Evolutionary conservation across 2,888 invertebrate genomes (phyloP).

Genomic region (Cistogaster globosa): DNA sequence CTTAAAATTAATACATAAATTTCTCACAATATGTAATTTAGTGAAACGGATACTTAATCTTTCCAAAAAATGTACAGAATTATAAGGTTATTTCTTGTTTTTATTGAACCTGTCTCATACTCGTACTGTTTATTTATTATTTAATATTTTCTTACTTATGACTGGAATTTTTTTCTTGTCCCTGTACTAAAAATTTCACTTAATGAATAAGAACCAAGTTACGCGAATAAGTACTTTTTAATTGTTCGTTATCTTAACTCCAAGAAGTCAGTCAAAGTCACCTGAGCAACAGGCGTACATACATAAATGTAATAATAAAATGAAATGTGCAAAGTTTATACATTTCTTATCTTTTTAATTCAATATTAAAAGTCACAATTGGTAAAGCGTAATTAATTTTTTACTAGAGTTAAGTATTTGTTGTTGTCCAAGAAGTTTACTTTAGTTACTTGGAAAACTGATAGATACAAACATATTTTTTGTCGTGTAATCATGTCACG

Average conservation of each 20-base stretch:
- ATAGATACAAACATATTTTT: no score
- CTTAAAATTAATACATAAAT: no score
- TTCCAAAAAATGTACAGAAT: no score
- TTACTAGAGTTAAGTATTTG: neutral
- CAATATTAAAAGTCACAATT: conserved; percentile 4
- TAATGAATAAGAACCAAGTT: conserved; percentile 27
- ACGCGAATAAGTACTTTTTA: neutral
- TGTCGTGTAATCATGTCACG: no score
- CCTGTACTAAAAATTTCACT: conserved; percentile 25
- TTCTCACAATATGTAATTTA: no score
- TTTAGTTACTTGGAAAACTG: neutral
- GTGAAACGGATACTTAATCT: no score
- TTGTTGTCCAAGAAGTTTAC: neutral
- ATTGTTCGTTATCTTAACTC: neutral
- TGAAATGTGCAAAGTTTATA: neutral
- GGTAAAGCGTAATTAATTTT: conserved; percentile 6
- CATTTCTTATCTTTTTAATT: conserved; percentile 21
- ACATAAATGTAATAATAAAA: neutral
- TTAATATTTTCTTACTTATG: neutral
- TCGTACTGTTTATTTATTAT: neutral
- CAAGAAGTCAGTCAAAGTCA: neutral
- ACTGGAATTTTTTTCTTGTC: neutral
- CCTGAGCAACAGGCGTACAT: neutral
- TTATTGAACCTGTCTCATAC: neutral
- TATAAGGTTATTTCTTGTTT: no score